Evolutionary conservation across 2,113 vertebrate species (phyloP), one percentile per base, ranked within the genome.

Genomic region (Platichthys stellatus): DNA sequence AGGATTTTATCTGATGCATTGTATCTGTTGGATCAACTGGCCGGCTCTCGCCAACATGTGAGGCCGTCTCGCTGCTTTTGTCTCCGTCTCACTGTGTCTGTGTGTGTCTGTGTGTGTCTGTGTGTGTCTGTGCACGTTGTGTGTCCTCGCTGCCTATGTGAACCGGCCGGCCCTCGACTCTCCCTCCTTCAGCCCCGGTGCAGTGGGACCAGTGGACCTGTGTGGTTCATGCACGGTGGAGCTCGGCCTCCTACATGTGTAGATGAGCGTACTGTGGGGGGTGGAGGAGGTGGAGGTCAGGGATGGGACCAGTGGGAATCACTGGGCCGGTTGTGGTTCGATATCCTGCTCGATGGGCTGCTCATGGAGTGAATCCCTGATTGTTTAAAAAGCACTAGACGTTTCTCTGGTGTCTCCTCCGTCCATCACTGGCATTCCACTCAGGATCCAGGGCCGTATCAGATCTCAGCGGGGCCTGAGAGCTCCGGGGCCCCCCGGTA

Each of bases 271-370:
- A 7, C 31, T 8, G 31, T 31, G 31, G 31, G 31, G 28, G 5
- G 28, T 5, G 6, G 31, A 1, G 31, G 31, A 7, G 31, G 31
- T 26, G 21, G 62, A 12, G 71, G 59, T 23, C 10, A 31, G 72
- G 63, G 31, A 73, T 66, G 64, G 67, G 84, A 80, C 56, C 82
- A 88, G 89, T 79, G 68, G 88, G 86, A 91, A 93, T 92, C 92
- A 92, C 86, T 78, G 73, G 53, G 9, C n/a, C 53, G 12, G 53
- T 23, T 56, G 3, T 10, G 53, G n/a, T 56, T 10, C 13, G 53
- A 56, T 56, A 23, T n/a, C 53, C 53, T 23, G 53, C 53, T 23
- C 21, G 10, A 7, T 31, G 31, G 31, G 31, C 31, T 7, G 31
- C 31, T 31, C 31, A 7, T 7, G 5, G 31, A 31, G 6, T 28